Evolutionary conservation across 2,113 vertebrate species (phyloP), one percentile per base, ranked within the genome.

Genomic region (Heterochromis multidens): DNA sequence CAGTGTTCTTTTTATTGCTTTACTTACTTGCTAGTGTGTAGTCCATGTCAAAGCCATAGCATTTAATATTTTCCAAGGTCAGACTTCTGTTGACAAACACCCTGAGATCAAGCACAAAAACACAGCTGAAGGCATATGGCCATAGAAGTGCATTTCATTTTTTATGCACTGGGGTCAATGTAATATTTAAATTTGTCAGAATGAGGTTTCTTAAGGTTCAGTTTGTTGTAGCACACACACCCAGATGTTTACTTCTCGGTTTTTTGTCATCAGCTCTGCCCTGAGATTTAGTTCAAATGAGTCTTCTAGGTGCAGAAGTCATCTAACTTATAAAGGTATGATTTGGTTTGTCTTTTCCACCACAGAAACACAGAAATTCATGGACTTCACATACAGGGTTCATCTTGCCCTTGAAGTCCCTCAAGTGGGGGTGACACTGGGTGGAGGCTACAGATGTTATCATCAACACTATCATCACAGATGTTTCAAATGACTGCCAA

Each of bases 21-120:
- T 13, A 90, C 93, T 72, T 93, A 97, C 97, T 92, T n/a, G 97
- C 97, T 86, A 97, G 88, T 0, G 97, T 97, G 88, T 97, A 97
- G 92, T 97, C 97, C 97, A 97, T 97, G 90, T 99, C 96, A 0
- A 99, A 98, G 80, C 97, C 97, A 14, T 97, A 98, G 89, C 97
- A 98, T 58, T 91, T 95, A 84, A 97, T 97, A 89, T 96, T 97
- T 85, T 97, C 97, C 89, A 98, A 93, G 0, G 90, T 95, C 93
- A 97, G 88, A 62, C 95, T 97, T 81, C 95, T 91, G 94, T 97
- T 98, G 40, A 97, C 96, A 3, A 97, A 99, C 76, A 97, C 95
- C 91, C 97, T 97, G 92, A 7, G 82, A 89, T 33, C 25, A 77
- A 81, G 89, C 11, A 90, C n/a, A 91, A 87, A 17, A 21, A 62